Evolutionary conservation across 2,113 vertebrate species (phyloP).

Genomic region (Cyprinodon variegatus): DNA sequence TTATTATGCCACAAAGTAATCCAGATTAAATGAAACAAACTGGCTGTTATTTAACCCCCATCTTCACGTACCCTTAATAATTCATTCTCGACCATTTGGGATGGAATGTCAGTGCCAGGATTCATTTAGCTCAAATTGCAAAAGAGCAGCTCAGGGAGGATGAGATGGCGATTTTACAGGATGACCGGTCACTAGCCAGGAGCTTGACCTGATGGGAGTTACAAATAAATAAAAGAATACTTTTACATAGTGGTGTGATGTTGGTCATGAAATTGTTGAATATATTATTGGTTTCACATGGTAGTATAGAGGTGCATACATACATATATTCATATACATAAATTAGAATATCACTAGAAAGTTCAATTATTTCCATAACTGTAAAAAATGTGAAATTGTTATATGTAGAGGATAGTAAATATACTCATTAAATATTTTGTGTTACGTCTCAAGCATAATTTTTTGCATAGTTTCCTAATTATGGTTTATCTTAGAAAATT

Average conservation of each 20-base stretch:
- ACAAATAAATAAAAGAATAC: background rate
- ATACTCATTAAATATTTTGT: background rate
- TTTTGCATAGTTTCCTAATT: background rate
- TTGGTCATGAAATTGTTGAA: background rate
- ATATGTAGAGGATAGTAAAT: background rate
- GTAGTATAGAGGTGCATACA: background rate
- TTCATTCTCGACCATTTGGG: background rate
- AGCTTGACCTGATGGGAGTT: background rate
- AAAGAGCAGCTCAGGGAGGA: background rate
- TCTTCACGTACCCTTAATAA: background rate
- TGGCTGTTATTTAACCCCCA: background rate
- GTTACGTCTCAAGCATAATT: background rate
- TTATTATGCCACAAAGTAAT: background rate
- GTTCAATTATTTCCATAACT: background rate
- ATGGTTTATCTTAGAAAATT: background rate
- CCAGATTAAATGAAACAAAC: background rate
- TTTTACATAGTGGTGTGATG: background rate
- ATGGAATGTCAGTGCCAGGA: background rate
- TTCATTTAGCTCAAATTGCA: background rate
- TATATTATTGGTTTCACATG: background rate
- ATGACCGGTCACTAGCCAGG: background rate
- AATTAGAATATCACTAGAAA: background rate
- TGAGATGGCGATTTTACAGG: background rate
- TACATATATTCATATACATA: background rate
- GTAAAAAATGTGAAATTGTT: background rate